Conservation (phyloP, 2,113 vertebrate genomes). For the Seriola dumerili region DNA sequence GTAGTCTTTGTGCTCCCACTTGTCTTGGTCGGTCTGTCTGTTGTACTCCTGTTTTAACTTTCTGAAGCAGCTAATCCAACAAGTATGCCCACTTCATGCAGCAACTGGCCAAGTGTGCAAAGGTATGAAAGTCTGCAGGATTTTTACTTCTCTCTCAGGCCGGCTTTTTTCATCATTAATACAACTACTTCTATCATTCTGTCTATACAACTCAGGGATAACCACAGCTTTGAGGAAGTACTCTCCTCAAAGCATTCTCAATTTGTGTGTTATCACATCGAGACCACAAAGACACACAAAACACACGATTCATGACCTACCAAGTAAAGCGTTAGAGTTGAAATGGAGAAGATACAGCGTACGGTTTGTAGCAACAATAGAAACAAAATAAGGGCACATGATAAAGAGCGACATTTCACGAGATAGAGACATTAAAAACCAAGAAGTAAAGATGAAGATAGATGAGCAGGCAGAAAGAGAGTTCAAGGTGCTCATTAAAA, state of each 20-base stretch:
- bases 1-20: too few species aligned
- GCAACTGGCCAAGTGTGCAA: too few species aligned
- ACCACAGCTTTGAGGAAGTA: too few species aligned
- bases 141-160: too few species aligned
- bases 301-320: not conserved
- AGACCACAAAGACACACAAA: not conserved
- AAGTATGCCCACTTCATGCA: too few species aligned
- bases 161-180: too few species aligned
- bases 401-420: not conserved
- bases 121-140: too few species aligned
- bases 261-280: not conserved
- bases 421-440: not conserved
- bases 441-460: slow-evolving; percentile 9
- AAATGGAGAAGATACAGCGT: not conserved
- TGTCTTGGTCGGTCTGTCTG: too few species aligned
- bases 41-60: too few species aligned
- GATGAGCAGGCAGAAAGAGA: slow-evolving; percentile 21
- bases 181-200: not conserved
- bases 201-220: not conserved
- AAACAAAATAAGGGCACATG: not conserved
- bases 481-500: slow-evolving; percentile 43
- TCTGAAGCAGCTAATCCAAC: too few species aligned
- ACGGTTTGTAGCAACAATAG: not conserved
- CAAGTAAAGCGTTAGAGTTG: not conserved
- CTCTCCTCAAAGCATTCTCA: not conserved